phyloP scores from a whole-genome alignment of 2,797 vertebrate genomes.

The Mormyrus proboscirostris region DNA sequence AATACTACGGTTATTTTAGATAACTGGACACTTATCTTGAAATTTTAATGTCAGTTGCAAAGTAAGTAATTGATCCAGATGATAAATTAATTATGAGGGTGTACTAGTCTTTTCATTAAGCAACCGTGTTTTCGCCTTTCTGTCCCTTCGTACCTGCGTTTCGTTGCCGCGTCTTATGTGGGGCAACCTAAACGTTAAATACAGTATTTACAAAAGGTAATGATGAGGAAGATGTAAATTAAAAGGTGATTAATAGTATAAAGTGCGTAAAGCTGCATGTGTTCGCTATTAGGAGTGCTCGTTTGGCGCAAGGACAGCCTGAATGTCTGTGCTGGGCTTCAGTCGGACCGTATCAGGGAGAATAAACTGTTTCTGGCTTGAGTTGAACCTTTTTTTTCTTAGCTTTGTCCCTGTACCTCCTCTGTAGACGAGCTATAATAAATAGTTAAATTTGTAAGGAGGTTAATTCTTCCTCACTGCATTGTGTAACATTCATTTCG shows the following conservation, averaged over 20 bases:
- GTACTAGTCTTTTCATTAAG: not conserved
- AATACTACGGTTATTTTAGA: not conserved
- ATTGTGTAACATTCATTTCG: not conserved
- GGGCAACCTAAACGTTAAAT: not conserved
- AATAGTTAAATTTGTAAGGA: not conserved
- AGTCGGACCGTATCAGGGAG: not conserved
- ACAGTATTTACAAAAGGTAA: not conserved
- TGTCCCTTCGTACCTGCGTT: not conserved
- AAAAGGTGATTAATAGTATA: not conserved
- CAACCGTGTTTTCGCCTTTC: not conserved
- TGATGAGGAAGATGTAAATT: not conserved
- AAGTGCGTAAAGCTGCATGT: not conserved
- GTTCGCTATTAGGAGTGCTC: not conserved
- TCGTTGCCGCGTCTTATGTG: not conserved
- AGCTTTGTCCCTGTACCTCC: not conserved
- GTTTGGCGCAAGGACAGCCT: not conserved
- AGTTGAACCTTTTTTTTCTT: not conserved
- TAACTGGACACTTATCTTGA: conserved; percentile 12
- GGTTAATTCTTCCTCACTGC: not conserved
- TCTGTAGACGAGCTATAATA: not conserved
- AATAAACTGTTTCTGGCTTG: not conserved
- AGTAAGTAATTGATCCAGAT: not conserved
- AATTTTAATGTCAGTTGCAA: conserved; percentile 30
- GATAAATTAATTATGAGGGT: conserved; percentile 19
- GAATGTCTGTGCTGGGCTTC: not conserved